Evolutionary conservation across 1,140 invertebrate species (phyloP).

Genomic region (Trinorchestia longiramus): DNA sequence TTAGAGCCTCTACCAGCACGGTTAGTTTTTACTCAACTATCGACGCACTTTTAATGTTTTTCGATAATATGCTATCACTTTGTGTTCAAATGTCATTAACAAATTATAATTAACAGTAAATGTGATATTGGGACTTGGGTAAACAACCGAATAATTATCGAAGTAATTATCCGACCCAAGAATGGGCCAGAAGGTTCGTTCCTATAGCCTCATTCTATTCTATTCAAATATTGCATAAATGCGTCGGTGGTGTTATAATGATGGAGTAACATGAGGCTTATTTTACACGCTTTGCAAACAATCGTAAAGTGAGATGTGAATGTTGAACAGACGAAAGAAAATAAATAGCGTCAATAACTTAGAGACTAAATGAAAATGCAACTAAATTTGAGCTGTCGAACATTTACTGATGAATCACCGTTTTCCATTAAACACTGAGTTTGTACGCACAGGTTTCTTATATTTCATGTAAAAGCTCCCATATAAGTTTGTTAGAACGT

Average conservation of each 20-base stretch:
- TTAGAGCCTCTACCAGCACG: neutral
- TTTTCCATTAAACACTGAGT: neutral
- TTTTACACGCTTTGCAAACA: neutral
- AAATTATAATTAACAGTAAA: neutral
- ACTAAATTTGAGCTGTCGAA: neutral
- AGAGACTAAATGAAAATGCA: neutral
- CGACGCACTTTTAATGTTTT: neutral
- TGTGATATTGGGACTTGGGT: too few species aligned
- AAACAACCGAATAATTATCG: too few species aligned
- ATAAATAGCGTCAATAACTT: neutral
- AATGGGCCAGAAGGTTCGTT: too few species aligned
- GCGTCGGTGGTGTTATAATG: neutral
- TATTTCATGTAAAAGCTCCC: too few species aligned
- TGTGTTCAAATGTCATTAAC: neutral
- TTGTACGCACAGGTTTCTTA: too few species aligned
- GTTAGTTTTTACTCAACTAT: neutral
- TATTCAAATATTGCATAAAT: neutral
- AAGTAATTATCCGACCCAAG: too few species aligned
- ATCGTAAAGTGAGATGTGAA: neutral
- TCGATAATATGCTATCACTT: neutral
- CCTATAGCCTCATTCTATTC: too few species aligned
- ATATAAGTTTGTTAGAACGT: too few species aligned
- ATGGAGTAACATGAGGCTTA: neutral
- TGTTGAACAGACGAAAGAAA: neutral
- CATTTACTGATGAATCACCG: neutral